Base-by-base conservation (phyloP, 2,888 invertebrate genomes). In the Geotrupes spiniger region DNA sequence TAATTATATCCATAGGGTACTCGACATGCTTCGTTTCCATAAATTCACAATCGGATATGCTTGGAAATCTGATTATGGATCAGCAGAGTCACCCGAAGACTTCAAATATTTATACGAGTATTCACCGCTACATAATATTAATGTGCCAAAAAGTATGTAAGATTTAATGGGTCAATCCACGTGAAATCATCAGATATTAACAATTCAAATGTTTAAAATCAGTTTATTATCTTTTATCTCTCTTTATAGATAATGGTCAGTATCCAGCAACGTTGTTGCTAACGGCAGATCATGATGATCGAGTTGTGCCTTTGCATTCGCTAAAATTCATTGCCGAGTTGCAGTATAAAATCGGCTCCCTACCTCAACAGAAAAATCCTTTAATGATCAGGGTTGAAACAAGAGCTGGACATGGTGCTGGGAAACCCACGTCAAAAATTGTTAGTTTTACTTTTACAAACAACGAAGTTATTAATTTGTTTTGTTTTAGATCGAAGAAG, bases 231-330 rank as follows among this genome's bases (percentile, higher is more conserved):
- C n/a, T n/a, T n/a, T 5, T 5, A 11, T 6, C 4, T 1, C 29
- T 29, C n/a, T 29, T 42, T 14, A 10, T 27, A 72, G 72, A 67
- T 12, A 70, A 72, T 4, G 69, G 71, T 6, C 85, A 94, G 74
- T 98, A 96, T 79, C 98, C 98, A 4, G 86, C 96, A 11, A 88
- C 88, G 12, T 76, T 99, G 54, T 80, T 98, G 51, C 76, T 94
- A 60, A 97, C 97, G n/a, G 97, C 93, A 12, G 97, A 98, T 78
- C 97, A 98, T 75, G 97, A 98, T 76, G 97, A 98, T 77, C 85
- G 98, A 60, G 98, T 99, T 55, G 97, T 97, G 57, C 98, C 98
- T 40, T 80, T 95, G 57, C 99, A 99, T 78, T 95, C 96, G 51
- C 81, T 97, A 37, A 99, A 99, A 76, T 92, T 89, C 74, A 87